Evolutionary conservation across 2,797 vertebrate genomes (phyloP), one percentile per base, ranked within the genome.

Genomic region (Falco concolor): DNA sequence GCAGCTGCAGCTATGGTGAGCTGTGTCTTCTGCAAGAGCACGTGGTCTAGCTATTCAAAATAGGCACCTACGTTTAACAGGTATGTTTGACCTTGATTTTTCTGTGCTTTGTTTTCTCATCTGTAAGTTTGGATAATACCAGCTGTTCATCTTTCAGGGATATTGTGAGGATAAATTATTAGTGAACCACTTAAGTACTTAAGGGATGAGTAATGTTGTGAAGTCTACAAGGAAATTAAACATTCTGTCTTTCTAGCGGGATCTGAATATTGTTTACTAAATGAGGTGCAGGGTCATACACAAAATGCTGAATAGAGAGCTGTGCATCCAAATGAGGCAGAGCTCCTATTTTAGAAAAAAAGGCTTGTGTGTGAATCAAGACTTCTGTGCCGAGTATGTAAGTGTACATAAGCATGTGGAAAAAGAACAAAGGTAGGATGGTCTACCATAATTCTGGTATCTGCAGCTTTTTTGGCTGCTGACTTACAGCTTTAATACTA

Each of bases 141-240:
- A 96, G 77, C 91, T 95, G 85, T 64, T 96, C 77, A 64, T 91
- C 77, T 95, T 95, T 79, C 83, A 74, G 74, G 63, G 67, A 79
- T 87, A 78, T 76, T 63, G 87, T 86, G 87, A 86, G 84, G 60
- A 92, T 95, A 87, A 95, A 96, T 95, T 96, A 96, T 95, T 96
- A 95, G 89, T 64, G 83, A 95, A 84, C 74, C 79, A 68, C 87
- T 95, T 91, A 94, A 89, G 74, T 95, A 81, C 89, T 94, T 96
- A 96, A 67, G 90, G 77, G 91, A 94, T 96, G 91, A 97, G 70
- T 91, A 90, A 96, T 95, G 85, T 60, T 84, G 74, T 70, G 47
- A 64, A 16, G 44, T 91, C 83, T 84, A 81, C 81, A 88, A 96
- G 90, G 89, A 95, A 95, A 95, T 95, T 74, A 95, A 95, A 84